These are phyloP conservation scores for Ceratoteleas bidentatus DNA, from an alignment of 1,140 invertebrate genomes.

Conservation along the genomic window DNA sequence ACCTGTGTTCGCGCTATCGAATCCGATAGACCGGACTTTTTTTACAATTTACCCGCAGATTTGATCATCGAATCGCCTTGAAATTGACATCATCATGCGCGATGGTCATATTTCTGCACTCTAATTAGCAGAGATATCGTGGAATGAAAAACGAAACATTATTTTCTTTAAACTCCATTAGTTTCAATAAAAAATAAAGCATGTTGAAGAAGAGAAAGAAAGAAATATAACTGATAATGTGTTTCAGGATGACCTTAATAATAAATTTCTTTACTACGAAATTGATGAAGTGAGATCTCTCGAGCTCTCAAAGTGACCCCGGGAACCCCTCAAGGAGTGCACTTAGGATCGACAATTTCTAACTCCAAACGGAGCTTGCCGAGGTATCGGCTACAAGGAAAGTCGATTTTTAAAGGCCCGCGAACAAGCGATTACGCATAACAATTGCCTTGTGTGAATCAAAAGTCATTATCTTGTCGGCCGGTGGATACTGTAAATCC, in stretches of 20 bases:
- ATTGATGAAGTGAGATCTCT: too few species aligned
- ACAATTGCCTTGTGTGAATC: conserved; percentile 47
- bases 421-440: conserved; percentile 27
- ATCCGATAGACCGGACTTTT: conserved; percentile 27
- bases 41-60: background rate
- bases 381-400: background rate
- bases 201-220: too few species aligned
- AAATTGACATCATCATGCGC: conserved; percentile 8
- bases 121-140: background rate
- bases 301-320: background rate
- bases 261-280: too few species aligned
- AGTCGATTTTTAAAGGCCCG: conserved; percentile 15
- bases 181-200: too few species aligned
- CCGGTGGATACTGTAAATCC: conserved; percentile 73
- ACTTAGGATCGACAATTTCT: background rate
- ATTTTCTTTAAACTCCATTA: background rate
- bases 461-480: conserved; percentile 68
- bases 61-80: conserved; percentile 19
- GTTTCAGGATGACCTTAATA: too few species aligned
- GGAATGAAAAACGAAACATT: background rate
- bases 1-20: conserved; percentile 38
- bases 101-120: background rate
- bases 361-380: background rate
- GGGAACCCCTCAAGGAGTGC: background rate
- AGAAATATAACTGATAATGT: too few species aligned